phyloP scores from a whole-genome alignment of 1,140 invertebrate species.

The Drosophila yakuba region DNA sequence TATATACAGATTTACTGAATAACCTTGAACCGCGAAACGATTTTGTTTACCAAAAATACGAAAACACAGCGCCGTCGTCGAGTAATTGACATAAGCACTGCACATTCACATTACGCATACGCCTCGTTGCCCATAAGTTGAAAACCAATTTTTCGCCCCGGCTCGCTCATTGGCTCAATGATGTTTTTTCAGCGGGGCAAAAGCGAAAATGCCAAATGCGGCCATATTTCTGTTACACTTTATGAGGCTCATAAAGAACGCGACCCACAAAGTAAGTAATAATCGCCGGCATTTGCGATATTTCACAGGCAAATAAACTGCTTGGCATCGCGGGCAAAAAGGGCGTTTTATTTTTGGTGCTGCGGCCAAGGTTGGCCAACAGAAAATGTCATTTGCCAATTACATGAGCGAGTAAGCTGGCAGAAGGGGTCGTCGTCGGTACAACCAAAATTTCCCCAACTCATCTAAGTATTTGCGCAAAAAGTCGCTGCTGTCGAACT shows the following conservation, averaged over 20 bases:
- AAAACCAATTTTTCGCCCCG: conserved; percentile 32
- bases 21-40: conserved; percentile 18
- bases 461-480: conserved; percentile 42
- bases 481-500: conserved; percentile 41
- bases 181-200: conserved; percentile 33
- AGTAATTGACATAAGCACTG: conserved; percentile 34
- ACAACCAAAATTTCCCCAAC: background rate
- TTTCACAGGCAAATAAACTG: conserved; percentile 77
- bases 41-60: conserved; percentile 4
- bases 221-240: conserved; percentile 49
- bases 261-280: conserved; percentile 61
- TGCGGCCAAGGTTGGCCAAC: conserved; percentile 55
- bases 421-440: conserved; percentile 7
- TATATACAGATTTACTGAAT: conserved; percentile 38
- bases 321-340: background rate
- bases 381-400: conserved; percentile 66
- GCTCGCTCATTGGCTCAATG: conserved; percentile 27
- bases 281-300: conserved; percentile 77
- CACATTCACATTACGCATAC: conserved; percentile 41
- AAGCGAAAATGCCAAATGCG: conserved; percentile 33
- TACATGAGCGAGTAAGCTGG: conserved; percentile 66
- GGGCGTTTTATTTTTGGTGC: too few relatives aligned
- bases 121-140: conserved; percentile 36
- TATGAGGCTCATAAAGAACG: conserved; percentile 62
- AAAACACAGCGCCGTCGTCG: conserved; percentile 5